Evolutionary conservation across 2,113 vertebrate genomes (phyloP).

Genomic region (Protobothrops flavoviridis): DNA sequence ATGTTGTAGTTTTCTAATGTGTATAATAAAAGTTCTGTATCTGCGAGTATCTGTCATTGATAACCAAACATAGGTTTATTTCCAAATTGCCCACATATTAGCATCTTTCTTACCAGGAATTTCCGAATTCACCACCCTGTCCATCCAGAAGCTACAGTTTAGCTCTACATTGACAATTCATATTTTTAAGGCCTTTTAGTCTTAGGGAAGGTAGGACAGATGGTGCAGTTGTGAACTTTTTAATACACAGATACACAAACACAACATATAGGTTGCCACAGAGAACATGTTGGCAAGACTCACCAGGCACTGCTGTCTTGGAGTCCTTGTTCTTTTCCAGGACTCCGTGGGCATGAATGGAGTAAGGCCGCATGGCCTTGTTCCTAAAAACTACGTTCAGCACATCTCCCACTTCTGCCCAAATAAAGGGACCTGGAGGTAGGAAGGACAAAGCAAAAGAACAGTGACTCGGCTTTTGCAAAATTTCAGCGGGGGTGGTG

Average conservation of each 20-base stretch:
- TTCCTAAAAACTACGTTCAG: constrained; percentile 76
- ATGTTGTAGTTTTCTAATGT: no score
- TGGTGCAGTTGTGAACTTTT: not conserved
- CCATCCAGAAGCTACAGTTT: not conserved
- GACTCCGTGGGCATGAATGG: constrained; percentile 72
- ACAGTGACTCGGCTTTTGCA: accelerated
- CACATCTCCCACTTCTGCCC: constrained; percentile 75
- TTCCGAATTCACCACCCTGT: not conserved
- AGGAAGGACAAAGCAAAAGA: not conserved
- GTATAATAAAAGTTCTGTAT: no score
- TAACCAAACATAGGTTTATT: no score
- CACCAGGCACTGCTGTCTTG: constrained; percentile 66
- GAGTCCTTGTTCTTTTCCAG: constrained; percentile 56
- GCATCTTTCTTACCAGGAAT: not conserved
- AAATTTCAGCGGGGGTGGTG: not conserved
- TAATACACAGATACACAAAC: not conserved
- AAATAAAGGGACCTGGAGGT: constrained; percentile 72
- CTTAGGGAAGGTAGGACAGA: not conserved
- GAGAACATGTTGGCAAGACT: constrained; percentile 23
- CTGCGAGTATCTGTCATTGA: no score
- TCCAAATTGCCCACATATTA: not conserved
- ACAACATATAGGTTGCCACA: not conserved
- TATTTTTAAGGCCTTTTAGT: not conserved
- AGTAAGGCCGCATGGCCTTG: constrained; percentile 70
- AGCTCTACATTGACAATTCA: not conserved